phyloP scores from a whole-genome alignment of 2,113 vertebrate genomes.

The Pontoporia blainvillei region DNA sequence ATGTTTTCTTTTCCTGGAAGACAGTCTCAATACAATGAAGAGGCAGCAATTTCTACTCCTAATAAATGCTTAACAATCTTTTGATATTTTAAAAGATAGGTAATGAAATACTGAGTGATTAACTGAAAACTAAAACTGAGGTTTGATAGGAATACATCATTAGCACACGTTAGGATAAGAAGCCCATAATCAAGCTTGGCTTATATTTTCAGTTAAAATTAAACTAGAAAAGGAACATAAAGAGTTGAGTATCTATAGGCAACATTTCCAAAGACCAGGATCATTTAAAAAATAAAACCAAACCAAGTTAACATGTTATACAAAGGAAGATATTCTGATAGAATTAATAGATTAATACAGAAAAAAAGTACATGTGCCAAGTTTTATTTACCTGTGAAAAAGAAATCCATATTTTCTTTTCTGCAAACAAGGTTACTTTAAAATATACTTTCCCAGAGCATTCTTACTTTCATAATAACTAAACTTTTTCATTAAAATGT shows the following conservation, averaged over 20 bases:
- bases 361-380: neutral
- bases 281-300: constrained; percentile 19
- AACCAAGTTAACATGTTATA: neutral
- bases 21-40: constrained; percentile 11
- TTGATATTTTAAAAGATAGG: neutral
- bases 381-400: constrained; percentile 28
- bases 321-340: constrained; percentile 23
- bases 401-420: neutral
- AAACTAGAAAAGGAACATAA: constrained; percentile 38
- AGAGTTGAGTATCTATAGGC: neutral
- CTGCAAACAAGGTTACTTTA: neutral
- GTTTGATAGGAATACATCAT: neutral
- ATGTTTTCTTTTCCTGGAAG: neutral
- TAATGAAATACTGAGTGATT: constrained; percentile 14
- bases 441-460: constrained; percentile 26
- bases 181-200: neutral
- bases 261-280: constrained; percentile 4
- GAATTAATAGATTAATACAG: constrained; percentile 7
- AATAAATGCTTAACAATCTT: constrained; percentile 5
- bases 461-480: constrained; percentile 20
- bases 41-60: constrained; percentile 4
- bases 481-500: constrained; percentile 28
- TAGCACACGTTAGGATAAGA: neutral
- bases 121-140: constrained; percentile 1
- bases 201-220: constrained; percentile 50